Percentiles rank a stretch among this genome's conserved stretches.
phyloP scores from a whole-genome alignment of 2,113 vertebrate genomes.

The Tachysurus fulvidraco region DNA sequence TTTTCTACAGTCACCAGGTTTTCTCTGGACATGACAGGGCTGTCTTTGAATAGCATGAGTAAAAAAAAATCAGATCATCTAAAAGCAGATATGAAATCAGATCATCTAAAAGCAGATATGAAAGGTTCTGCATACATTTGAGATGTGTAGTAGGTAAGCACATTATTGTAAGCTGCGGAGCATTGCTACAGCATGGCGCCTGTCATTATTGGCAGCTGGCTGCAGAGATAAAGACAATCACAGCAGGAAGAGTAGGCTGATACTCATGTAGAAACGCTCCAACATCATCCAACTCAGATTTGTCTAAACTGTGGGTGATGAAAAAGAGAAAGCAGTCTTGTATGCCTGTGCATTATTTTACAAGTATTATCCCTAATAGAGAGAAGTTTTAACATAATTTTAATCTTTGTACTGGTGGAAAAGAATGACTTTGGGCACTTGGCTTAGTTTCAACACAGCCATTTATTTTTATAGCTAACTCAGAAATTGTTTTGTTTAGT shows the following conservation, averaged over 20 bases:
- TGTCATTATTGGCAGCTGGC: constrained; percentile 48
- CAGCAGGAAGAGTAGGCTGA: constrained; percentile 36
- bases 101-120: not conserved
- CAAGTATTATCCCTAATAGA: not conserved
- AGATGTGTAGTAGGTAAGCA: not conserved
- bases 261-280: constrained; percentile 17
- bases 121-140: not conserved
- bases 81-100: too few species aligned
- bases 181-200: not conserved
- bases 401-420: not conserved
- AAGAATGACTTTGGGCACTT: too few species aligned
- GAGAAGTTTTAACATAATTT: not conserved
- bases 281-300: constrained; percentile 29
- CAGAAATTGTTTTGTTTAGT: not conserved
- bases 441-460: not conserved
- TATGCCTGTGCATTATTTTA: not conserved
- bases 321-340: not conserved
- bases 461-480: not conserved
- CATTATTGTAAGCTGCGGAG: too few species aligned
- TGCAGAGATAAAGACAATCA: constrained; percentile 36
- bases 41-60: not conserved
- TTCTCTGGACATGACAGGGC: not conserved
- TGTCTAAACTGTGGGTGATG: not conserved
- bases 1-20: not conserved
- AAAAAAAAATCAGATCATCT: not conserved